Percentiles rank a stretch among this genome's conserved stretches.
Conservation (phyloP, 2,888 invertebrate genomes). For the Deroplatys truncata region DNA sequence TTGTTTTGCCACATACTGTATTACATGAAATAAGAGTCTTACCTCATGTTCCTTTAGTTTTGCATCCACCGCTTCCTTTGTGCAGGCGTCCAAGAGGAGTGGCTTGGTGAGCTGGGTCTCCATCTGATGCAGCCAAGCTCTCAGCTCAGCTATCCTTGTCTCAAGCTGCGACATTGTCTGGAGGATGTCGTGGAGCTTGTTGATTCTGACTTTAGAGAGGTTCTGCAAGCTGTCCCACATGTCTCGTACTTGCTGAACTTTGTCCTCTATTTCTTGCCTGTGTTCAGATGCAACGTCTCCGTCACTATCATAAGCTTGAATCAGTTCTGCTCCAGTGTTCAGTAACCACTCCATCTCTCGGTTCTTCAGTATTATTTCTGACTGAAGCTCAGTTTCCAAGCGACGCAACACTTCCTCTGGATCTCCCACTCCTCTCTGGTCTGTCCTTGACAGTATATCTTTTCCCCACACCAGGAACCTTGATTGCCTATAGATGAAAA, state of each 20-base stretch:
- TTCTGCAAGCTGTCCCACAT: constrained; percentile 66
- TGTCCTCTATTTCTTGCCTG: constrained; percentile 52
- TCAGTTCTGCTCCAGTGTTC: constrained; percentile 61
- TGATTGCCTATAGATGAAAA: constrained; percentile 47
- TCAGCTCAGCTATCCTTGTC: constrained; percentile 65
- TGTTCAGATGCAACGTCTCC: constrained; percentile 59
- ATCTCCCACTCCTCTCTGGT: constrained; percentile 55
- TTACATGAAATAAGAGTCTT: neutral
- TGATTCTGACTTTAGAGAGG: constrained; percentile 61
- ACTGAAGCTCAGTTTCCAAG: constrained; percentile 68
- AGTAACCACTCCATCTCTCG: constrained; percentile 75
- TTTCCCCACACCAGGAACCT: constrained; percentile 68
- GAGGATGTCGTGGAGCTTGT: constrained; percentile 61
- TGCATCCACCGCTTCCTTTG: constrained; percentile 61
- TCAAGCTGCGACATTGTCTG: constrained; percentile 65
- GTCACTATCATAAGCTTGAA: constrained; percentile 56
- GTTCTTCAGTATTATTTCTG: constrained; percentile 71
- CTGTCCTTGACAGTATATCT: constrained; percentile 62
- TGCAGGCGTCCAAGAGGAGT: constrained; percentile 61
- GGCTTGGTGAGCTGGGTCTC: constrained; percentile 67
- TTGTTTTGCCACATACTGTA: too few relatives aligned
- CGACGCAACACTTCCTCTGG: constrained; percentile 66
- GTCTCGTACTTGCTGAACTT: constrained; percentile 58
- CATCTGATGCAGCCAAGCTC: constrained; percentile 66
- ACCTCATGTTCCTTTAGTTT: constrained; percentile 66